Evolutionary conservation across 2,888 invertebrate genomes (phyloP).

Genomic region (Seira ritae): DNA sequence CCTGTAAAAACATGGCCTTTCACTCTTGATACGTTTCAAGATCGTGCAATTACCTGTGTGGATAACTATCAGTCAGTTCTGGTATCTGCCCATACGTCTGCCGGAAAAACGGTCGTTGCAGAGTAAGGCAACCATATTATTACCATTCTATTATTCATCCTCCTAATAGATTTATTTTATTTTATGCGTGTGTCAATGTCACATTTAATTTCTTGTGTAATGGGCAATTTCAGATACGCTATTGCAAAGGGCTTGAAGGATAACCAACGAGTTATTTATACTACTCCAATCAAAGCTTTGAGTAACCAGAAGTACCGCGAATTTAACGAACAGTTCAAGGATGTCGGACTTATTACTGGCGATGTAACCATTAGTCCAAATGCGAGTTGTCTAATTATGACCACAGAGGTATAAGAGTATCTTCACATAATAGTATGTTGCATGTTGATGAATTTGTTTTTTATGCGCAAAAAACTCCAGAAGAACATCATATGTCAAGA

Average conservation of each 20-base stretch:
- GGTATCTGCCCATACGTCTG: slow-evolving; percentile 99
- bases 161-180: slow-evolving; percentile 5
- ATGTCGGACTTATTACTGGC: slow-evolving; percentile 98
- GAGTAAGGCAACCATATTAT: slow-evolving; percentile 83
- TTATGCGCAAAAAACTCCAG: not conserved
- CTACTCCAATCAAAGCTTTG: slow-evolving; percentile 98
- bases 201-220: slow-evolving; percentile 4
- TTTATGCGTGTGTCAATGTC: not conserved
- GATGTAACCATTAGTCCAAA: slow-evolving; percentile 99
- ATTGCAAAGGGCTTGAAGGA: slow-evolving; percentile 95
- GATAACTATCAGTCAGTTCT: slow-evolving; percentile 98
- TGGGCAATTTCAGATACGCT: slow-evolving; percentile 87
- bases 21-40: slow-evolving; percentile 97
- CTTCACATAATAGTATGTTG: not conserved
- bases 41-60: slow-evolving; percentile 96
- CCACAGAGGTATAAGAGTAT: slow-evolving; percentile 87
- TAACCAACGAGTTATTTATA: slow-evolving; percentile 99
- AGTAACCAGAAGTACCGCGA: slow-evolving; percentile 99
- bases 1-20: slow-evolving; percentile 93
- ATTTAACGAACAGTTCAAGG: slow-evolving; percentile 96
- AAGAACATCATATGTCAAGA: not conserved
- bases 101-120: slow-evolving; percentile 98
- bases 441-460: not conserved
- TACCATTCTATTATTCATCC: not conserved
- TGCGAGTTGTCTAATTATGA: slow-evolving; percentile 99